Percentiles rank a stretch among this genome's conserved stretches.
Evolutionary conservation across 2,113 vertebrate species (phyloP).

Genomic region (Craseonycteris thonglongyai): DNA sequence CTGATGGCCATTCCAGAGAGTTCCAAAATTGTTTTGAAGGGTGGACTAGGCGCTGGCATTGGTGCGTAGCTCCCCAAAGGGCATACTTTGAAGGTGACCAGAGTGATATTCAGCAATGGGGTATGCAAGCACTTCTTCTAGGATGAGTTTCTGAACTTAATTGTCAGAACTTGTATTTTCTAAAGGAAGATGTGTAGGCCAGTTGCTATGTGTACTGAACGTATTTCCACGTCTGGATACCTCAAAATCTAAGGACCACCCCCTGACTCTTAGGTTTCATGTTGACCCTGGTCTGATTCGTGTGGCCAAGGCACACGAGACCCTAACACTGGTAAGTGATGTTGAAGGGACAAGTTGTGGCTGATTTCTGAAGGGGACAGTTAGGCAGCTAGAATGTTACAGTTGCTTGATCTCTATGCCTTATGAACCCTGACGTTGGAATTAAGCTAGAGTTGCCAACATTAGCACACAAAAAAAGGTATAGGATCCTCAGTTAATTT

Average conservation of each 20-base stretch:
- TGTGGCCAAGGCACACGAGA: not conserved
- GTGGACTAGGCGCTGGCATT: no score
- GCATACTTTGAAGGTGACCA: no score
- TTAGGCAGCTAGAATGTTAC: not conserved
- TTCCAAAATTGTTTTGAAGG: no score
- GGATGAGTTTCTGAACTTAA: no score
- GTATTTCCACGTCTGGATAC: not conserved
- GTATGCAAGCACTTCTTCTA: no score
- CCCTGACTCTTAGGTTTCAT: not conserved
- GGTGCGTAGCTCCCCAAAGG: no score
- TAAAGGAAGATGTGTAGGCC: not conserved
- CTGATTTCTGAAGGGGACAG: not conserved
- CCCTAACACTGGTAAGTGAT: not conserved
- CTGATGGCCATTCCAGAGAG: no score
- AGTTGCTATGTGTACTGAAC: not conserved
- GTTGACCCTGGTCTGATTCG: not conserved
- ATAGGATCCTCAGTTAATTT: not conserved
- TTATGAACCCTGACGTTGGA: not conserved
- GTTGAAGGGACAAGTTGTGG: not conserved
- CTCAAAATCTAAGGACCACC: not conserved
- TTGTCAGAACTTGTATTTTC: no score
- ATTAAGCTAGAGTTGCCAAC: not conserved
- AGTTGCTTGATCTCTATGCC: not conserved
- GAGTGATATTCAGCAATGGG: no score
- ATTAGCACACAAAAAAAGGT: not conserved